Evolutionary conservation across 2,888 invertebrate genomes (phyloP), one percentile per base, ranked within the genome.

Genomic region (Euplagia quadripunctaria): DNA sequence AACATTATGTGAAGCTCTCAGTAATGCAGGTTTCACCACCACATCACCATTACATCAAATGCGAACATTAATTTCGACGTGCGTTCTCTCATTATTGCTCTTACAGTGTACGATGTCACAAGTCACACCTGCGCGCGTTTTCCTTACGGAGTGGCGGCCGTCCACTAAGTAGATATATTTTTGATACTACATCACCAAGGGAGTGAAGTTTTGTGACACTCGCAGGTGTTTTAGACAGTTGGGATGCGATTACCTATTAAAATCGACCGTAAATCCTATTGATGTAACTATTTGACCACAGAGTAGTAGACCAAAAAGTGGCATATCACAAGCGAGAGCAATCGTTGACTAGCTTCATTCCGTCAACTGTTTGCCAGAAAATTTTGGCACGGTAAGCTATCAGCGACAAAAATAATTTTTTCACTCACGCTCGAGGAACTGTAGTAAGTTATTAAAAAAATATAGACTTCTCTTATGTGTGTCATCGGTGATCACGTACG

Each of bases 321-420:
- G 31, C 61, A 61, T 49, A 43, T 31, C 17, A 31, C 61, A 61
- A 66, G 31, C 46, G 46, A 65, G 64, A 52, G 46, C n/a, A 46
- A 41, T 49, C n/a, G 52, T 17, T n/a, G 43, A 64, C 71, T 68
- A 74, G 66, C 66, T 70, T 64, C 68, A 76, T 66, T 61, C 68
- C 74, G 74, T 74, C 76, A 75, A 69, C 41, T 71, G 74, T 63
- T 58, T 82, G 86, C 85, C 85, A 86, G 85, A 68, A 86, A 88
- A 86, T 89, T 83, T 92, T 92, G 92, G 92, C 92, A 92, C 86
- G 79, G 76, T 72, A 77, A 76, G 79, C 80, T 79, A 81, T 80
- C 82, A 74, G 76, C 75, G 86, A 87, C 89, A 75, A 88, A 91
- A 92, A 90, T 92, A 90, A 83, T 87, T 83, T 80, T 85, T 85